phyloP scores from a whole-genome alignment of 1,140 invertebrate species.

The Drosophila kikkawai region DNA sequence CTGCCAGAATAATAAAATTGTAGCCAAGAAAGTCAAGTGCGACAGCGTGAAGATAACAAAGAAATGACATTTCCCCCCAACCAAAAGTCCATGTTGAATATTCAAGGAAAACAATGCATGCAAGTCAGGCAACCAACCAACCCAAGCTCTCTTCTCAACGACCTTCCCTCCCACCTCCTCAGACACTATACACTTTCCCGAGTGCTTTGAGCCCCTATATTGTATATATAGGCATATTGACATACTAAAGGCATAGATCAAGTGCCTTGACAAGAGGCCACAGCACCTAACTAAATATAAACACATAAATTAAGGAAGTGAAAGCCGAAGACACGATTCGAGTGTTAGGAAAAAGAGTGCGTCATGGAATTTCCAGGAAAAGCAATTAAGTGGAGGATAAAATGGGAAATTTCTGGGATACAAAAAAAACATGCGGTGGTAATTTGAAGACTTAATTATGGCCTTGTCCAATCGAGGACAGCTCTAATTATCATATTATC shows the following conservation, averaged over 20 bases:
- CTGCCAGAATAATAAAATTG: conserved; percentile 25
- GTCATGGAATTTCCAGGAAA: conserved; percentile 15
- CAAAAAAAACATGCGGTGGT: neutral
- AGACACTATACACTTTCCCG: neutral
- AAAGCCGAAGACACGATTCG: conserved; percentile 10
- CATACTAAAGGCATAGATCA: conserved; percentile 75
- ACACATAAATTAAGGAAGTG: conserved; percentile 52
- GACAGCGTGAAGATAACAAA: conserved; percentile 70
- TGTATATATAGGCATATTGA: conserved; percentile 66
- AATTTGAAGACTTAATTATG: conserved; percentile 9
- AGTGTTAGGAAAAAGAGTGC: neutral
- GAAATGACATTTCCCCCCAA: conserved; percentile 25
- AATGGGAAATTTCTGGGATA: neutral
- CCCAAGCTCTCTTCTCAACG: neutral
- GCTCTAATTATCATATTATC: neutral
- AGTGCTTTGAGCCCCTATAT: conserved; percentile 13
- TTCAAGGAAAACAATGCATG: conserved; percentile 74
- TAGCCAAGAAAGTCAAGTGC: conserved; percentile 58
- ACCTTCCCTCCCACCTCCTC: conserved; percentile 15
- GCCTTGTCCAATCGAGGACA: neutral
- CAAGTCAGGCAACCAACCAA: conserved; percentile 42
- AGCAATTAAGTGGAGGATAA: neutral
- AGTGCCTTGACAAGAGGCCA: conserved; percentile 59
- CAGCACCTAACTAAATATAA: conserved; percentile 54
- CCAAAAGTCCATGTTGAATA: conserved; percentile 29